phyloP scores from a whole-genome alignment of 2,797 vertebrate species.

The Sebastes wilsoni region DNA sequence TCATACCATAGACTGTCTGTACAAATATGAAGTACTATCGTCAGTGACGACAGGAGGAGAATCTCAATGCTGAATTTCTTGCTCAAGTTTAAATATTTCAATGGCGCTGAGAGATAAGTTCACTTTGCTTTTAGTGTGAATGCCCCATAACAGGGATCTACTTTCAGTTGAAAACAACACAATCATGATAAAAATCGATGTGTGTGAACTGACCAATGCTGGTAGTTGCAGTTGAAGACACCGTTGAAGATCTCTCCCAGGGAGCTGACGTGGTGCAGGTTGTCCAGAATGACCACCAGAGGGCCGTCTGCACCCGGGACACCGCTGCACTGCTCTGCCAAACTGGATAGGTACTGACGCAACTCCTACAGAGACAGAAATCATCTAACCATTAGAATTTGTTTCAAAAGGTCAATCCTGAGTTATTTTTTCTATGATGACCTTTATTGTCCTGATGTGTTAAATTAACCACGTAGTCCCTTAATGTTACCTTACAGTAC shows the following conservation, averaged over 20 bases:
- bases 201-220: constrained; percentile 85
- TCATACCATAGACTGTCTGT: too few relatives aligned
- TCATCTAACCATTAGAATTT: not conserved
- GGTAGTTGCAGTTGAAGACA: constrained; percentile 94
- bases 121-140: too few relatives aligned
- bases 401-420: not conserved
- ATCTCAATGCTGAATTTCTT: too few relatives aligned
- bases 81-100: too few relatives aligned
- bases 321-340: constrained; percentile 93
- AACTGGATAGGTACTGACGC: constrained; percentile 92
- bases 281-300: constrained; percentile 95
- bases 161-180: not conserved
- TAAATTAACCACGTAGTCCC: not conserved
- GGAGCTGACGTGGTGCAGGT: constrained; percentile 95
- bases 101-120: too few relatives aligned
- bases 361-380: constrained; percentile 84
- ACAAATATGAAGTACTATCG: too few relatives aligned
- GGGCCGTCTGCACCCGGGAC: constrained; percentile 88
- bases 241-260: constrained; percentile 97
- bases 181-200: not conserved
- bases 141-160: not conserved
- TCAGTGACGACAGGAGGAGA: too few relatives aligned
- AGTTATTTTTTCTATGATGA: not conserved
- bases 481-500: not conserved
- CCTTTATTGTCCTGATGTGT: not conserved